A percentile compares a stretch with the other conserved stretches of the same genome.
phyloP scores from a whole-genome alignment of 2,888 invertebrate species.

The Limulus polyphemus region DNA sequence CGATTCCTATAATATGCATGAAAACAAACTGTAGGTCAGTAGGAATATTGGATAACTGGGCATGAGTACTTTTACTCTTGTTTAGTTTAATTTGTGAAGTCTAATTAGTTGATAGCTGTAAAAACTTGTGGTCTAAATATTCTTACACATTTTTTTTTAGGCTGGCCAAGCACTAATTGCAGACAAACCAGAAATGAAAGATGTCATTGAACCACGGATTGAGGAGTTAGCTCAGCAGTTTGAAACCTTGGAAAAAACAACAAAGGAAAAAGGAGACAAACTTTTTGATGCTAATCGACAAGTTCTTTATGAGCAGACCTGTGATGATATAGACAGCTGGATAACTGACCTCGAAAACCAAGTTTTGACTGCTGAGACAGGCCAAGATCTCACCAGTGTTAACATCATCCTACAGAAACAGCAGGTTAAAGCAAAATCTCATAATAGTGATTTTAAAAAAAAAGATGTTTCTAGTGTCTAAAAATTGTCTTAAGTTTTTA shows the following conservation, averaged over 20 bases:
- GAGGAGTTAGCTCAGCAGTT: conserved; percentile 76
- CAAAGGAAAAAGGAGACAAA: conserved; percentile 66
- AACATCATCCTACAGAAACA: conserved; percentile 99
- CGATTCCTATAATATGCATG: too few species aligned
- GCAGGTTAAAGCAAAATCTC: conserved; percentile 49
- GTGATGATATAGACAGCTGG: conserved; percentile 98
- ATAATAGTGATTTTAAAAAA: too few species aligned
- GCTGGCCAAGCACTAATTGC: conserved; percentile 77
- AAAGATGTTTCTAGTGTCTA: too few species aligned
- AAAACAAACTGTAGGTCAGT: too few species aligned
- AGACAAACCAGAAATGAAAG: conserved; percentile 89
- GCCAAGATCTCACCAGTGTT: conserved; percentile 88
- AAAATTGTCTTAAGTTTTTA: too few species aligned
- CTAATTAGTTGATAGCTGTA: too few species aligned
- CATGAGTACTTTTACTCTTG: too few species aligned
- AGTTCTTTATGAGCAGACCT: conserved; percentile 85
- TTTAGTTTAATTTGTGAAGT: too few species aligned
- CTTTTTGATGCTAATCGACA: conserved; percentile 91
- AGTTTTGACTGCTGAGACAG: conserved; percentile 85
- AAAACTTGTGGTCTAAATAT: too few species aligned
- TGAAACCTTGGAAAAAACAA: conserved; percentile 82
- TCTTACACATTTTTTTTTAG: too few species aligned
- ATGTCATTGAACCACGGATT: conserved; percentile 81
- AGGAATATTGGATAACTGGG: too few species aligned
- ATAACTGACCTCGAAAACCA: conserved; percentile 97